Percentiles rank a stretch among this genome's conserved stretches.
Evolutionary conservation across 2,113 vertebrate genomes (phyloP).

Genomic region (Callipepla squamata): DNA sequence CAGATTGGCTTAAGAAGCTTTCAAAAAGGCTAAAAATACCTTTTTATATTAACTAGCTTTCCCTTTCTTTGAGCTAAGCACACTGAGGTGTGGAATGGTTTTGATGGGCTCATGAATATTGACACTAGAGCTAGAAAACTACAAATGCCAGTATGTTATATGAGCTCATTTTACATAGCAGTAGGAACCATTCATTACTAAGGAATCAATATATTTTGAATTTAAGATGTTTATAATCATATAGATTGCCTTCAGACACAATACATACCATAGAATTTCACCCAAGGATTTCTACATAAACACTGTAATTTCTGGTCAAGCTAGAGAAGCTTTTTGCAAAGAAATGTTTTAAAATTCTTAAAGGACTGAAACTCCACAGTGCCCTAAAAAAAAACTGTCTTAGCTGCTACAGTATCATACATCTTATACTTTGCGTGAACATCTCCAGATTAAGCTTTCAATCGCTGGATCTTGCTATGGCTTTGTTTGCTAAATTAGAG

Average conservation of each 20-base stretch:
- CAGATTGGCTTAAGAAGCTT: constrained; percentile 36
- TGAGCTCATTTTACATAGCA: neutral
- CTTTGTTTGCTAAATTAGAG: constrained; percentile 11
- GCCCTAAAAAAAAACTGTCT: neutral
- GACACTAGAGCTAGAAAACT: neutral
- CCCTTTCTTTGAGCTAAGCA: neutral
- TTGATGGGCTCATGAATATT: neutral
- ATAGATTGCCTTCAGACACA: neutral
- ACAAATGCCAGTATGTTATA: neutral
- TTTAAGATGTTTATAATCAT: neutral
- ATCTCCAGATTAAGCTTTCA: neutral
- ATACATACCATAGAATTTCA: neutral
- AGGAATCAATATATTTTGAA: constrained; percentile 15
- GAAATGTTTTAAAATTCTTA: neutral
- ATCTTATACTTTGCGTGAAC: neutral
- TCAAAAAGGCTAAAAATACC: constrained; percentile 51
- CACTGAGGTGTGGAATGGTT: neutral
- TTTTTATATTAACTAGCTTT: constrained; percentile 28
- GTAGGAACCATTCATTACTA: neutral
- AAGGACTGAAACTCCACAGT: neutral
- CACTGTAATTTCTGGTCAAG: neutral
- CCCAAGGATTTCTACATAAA: neutral
- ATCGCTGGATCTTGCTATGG: neutral
- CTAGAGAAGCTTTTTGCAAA: neutral
- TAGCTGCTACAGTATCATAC: neutral